Evolutionary conservation across 2,797 vertebrate genomes (phyloP).

Genomic region (Falco biarmicus): DNA sequence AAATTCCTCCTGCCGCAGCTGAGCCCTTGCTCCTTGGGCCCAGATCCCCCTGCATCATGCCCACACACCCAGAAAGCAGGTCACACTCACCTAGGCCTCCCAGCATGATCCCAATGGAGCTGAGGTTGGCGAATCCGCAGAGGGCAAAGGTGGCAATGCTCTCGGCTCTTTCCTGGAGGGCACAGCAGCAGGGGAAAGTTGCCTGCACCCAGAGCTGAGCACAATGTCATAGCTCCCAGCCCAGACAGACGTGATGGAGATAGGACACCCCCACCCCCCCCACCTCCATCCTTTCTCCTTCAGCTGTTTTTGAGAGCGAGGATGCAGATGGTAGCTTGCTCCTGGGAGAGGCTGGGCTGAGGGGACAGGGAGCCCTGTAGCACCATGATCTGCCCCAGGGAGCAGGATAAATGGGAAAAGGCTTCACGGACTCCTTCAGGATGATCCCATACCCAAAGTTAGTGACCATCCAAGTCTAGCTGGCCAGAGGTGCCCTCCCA

Average conservation of each 20-base stretch:
- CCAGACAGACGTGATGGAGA: background rate
- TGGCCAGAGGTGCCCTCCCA: background rate
- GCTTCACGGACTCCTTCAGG: background rate
- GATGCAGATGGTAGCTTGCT: background rate
- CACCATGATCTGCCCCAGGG: background rate
- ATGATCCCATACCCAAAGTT: background rate
- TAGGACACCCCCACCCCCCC: background rate
- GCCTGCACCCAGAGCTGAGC: background rate
- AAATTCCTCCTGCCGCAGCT: background rate
- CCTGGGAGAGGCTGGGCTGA: background rate
- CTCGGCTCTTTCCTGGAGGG: conserved; percentile 89
- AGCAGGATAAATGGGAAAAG: background rate
- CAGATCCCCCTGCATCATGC: background rate
- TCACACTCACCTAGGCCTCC: conserved; percentile 89
- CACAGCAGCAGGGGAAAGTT: background rate
- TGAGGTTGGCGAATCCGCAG: conserved; percentile 95
- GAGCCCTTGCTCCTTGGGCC: background rate
- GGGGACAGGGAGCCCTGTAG: background rate
- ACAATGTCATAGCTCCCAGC: background rate
- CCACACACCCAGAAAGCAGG: background rate
- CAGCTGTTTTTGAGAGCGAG: background rate
- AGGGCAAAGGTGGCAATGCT: conserved; percentile 90
- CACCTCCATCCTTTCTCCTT: background rate
- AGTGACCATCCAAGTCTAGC: background rate
- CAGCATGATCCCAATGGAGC: conserved; percentile 92